Percentiles rank a stretch among this genome's conserved stretches.
Conservation (phyloP, 2,797 vertebrate species). For the Malacoraja senta region DNA sequence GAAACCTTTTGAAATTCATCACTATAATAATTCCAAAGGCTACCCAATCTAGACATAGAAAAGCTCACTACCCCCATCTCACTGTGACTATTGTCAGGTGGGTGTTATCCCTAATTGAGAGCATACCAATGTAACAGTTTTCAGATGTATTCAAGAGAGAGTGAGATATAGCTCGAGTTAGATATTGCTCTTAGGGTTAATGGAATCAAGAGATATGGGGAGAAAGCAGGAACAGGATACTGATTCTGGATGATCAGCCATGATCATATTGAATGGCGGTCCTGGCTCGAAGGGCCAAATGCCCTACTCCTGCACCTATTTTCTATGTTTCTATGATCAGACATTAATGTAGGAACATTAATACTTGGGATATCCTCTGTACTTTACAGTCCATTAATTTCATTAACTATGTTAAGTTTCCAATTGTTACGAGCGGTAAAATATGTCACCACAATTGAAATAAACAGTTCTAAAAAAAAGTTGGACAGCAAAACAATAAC, state of each 20-base stretch:
- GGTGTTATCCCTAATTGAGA: background rate
- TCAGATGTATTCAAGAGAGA: too few species aligned
- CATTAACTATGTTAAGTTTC: background rate
- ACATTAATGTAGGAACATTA: background rate
- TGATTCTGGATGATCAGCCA: too few species aligned
- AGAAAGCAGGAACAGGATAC: too few species aligned
- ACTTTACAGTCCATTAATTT: background rate
- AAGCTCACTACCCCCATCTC: background rate
- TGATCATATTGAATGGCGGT: too few species aligned
- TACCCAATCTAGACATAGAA: background rate
- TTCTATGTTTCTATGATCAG: background rate
- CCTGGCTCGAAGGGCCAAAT: too few species aligned
- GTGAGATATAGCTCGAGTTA: too few species aligned
- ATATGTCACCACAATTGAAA: background rate
- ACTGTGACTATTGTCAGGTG: background rate
- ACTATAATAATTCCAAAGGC: background rate
- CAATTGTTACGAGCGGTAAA: background rate
- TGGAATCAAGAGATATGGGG: too few species aligned
- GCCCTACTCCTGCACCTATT: too few species aligned
- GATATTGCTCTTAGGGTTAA: too few species aligned
- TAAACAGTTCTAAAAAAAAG: background rate
- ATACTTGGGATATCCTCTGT: background rate
- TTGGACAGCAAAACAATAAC: background rate
- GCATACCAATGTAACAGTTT: background rate
- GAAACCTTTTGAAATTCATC: background rate